Evolutionary conservation across 2,797 vertebrate species (phyloP), one percentile per base, ranked within the genome.

Genomic region (Merluccius polli): DNA sequence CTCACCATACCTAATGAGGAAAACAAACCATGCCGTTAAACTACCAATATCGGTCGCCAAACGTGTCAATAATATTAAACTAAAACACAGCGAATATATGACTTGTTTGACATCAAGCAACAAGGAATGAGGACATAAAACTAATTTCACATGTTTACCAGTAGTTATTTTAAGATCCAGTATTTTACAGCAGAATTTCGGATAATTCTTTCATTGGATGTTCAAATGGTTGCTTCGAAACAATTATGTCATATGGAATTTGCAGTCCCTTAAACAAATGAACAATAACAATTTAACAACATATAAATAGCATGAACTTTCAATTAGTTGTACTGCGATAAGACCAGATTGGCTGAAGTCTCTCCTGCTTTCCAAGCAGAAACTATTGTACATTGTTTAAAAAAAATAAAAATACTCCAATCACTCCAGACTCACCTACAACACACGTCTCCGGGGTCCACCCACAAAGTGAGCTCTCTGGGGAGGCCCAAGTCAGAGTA

Each of bases 391-490:
- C 6, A 13, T 2, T 11, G 5, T 29, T 3, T 29, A 68, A 68
- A 12, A 68, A 69, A 18, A 31, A 69, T 31, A 16, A 69, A 32
- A 65, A 27, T 27, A 18, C 59, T 11, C n/a, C 10, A 65, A 65
- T 27, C 24, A 2, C 24, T 65, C 59, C 59, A 2, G 16, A 73
- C 92, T 90, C 76, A 94, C 93, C 93, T 92, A 86, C 93, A 94
- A 78, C 92, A 93, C 32, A 94, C 93, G 78, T 93, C 92, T 59
- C 93, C 92, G 12, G 93, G 93, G 77, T 94, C 93, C 38, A 91
- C 90, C 93, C 93, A 94, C 73, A 94, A 18, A 0, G 93, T 94
- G 59, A 94, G 84, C 29, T 94, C 93, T 44, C 35, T 74, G 7
- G 93, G 91, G 32, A 94, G 83, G 29, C 87, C 85, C 31, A 94